Conservation (phyloP, 2,113 vertebrate species). For the Cinclus cinclus region DNA sequence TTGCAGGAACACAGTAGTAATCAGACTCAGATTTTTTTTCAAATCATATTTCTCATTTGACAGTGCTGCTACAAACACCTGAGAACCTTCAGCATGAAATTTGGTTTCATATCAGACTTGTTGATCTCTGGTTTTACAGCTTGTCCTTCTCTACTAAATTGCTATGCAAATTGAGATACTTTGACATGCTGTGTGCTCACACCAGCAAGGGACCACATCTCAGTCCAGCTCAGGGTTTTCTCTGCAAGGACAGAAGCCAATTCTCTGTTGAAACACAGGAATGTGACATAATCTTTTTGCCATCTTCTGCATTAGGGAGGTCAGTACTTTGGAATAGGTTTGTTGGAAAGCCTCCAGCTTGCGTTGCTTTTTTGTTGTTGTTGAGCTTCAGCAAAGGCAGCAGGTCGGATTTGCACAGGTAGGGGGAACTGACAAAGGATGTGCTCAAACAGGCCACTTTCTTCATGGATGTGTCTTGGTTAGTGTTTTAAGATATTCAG, state of each 20-base stretch:
- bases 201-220: background rate
- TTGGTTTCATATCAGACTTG: background rate
- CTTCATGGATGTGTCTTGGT: background rate
- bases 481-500: background rate
- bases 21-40: background rate
- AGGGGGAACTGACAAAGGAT: background rate
- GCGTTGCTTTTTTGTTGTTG: background rate
- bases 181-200: background rate
- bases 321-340: background rate
- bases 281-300: background rate
- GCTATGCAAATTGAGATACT: background rate
- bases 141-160: background rate
- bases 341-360: background rate
- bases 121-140: background rate
- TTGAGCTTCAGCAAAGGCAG: background rate
- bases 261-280: background rate
- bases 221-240: background rate
- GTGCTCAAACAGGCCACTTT: background rate
- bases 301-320: background rate
- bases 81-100: constrained; percentile 19
- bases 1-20: background rate
- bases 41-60: constrained; percentile 11
- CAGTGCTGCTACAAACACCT: background rate
- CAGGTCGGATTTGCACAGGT: background rate
- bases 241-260: background rate